Percentiles rank a stretch among this genome's conserved stretches.
phyloP scores from a whole-genome alignment of 2,113 vertebrate species.

The Mesocricetus auratus region DNA sequence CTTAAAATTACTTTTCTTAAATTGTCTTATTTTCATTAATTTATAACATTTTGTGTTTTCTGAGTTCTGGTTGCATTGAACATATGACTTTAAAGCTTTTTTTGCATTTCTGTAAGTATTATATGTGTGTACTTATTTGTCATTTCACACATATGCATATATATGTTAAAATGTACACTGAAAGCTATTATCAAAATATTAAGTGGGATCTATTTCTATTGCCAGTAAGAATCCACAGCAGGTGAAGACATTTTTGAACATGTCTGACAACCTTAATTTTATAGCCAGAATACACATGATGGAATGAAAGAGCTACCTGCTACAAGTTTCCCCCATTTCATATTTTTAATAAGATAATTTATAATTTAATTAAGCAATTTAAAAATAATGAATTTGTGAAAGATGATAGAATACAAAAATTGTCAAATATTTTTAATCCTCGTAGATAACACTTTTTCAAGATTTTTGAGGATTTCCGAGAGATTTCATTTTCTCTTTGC shows the following conservation, averaged over 20 bases:
- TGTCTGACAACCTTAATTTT: not conserved
- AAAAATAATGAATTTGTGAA: not conserved
- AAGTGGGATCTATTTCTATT: not conserved
- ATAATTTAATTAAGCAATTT: not conserved
- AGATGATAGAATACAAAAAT: not conserved
- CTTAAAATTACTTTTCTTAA: conserved; percentile 27
- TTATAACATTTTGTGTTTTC: conserved; percentile 4
- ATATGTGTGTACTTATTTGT: not conserved
- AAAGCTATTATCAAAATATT: not conserved
- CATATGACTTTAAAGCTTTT: not conserved
- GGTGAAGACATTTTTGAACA: too few relatives aligned
- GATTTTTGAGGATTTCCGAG: not conserved
- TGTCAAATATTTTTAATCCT: not conserved
- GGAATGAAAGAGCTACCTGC: too few relatives aligned
- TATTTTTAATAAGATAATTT: not conserved
- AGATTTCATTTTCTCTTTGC: not conserved
- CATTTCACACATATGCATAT: not conserved
- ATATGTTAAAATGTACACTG: not conserved
- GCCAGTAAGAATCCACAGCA: too few relatives aligned
- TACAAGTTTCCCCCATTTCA: not conserved
- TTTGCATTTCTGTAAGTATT: not conserved
- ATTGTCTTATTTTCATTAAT: not conserved
- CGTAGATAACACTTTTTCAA: not conserved
- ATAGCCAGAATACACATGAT: not conserved
- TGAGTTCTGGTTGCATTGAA: not conserved